Evolutionary conservation across 2,113 vertebrate genomes (phyloP), one percentile per base, ranked within the genome.

Genomic region (Clarias macrocephalus): DNA sequence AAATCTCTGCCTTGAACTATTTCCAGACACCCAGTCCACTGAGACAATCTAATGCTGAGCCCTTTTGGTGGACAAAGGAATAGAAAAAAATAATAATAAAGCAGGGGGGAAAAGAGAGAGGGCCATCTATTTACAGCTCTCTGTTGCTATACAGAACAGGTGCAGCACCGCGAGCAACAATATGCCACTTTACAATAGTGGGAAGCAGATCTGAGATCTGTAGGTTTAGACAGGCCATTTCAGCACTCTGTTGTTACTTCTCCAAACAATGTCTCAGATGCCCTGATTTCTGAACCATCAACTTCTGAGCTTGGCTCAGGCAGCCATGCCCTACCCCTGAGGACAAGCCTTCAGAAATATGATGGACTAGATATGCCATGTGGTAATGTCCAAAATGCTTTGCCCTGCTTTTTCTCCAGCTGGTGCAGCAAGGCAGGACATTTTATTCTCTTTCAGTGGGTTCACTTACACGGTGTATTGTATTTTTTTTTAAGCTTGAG

Each of bases 111-210:
- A 59, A 88, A 56, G 87, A 48, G 56, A 60, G 28, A 59, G 30
- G n/a, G 15, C 30, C 62, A 68, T 92, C 89, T 92, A 93, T 94
- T 93, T 90, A 80, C 15, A 85, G 90, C 87, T 89, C 84, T 87
- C 79, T 93, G 94, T 93, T 92, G 92, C 92, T 88, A 91, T 82
- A 91, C 75, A 85, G 90, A 93, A 93, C 94, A 95, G 92, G 92
- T 94, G 94, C 91, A 93, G 90, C 89, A 91, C 92, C 90, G 83
- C 91, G 83, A 93, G 93, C 91, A 92, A 93, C 91, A 91, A 90
- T 92, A 91, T 92, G 93, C 88, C 85, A 37, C 62, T 88, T 90
- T 86, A 89, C 85, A 90, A 81, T 62, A 82, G 92, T 85, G 85
- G n/a, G 89, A 89, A 84, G 82, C 33, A 12, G 66, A 37, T 37